Conservation (phyloP, 1,140 invertebrate genomes). For the Drosophila mayri region DNA sequence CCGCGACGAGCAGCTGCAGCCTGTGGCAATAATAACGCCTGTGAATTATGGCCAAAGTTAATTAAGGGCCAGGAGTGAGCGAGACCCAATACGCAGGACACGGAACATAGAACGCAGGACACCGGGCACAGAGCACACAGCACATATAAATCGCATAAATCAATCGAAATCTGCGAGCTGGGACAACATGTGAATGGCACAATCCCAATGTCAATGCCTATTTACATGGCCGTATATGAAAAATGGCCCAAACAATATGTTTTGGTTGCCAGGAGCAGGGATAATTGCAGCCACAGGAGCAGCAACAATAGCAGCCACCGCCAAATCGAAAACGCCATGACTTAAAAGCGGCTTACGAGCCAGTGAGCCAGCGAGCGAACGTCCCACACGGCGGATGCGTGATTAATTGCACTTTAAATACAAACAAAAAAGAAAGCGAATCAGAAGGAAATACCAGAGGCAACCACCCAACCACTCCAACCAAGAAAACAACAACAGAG, state of each 20-base stretch:
- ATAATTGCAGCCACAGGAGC: slow-evolving; percentile 38
- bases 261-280: slow-evolving; percentile 26
- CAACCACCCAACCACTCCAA: background rate
- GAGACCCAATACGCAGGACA: slow-evolving; percentile 7
- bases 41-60: slow-evolving; percentile 60
- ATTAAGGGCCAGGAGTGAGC: slow-evolving; percentile 52
- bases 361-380: slow-evolving; percentile 9
- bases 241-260: slow-evolving; percentile 62
- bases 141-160: slow-evolving; percentile 52
- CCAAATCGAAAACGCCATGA: slow-evolving; percentile 37
- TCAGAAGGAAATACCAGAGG: slow-evolving; percentile 1
- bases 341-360: slow-evolving; percentile 44
- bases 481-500: slow-evolving; percentile 6
- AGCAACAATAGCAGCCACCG: slow-evolving; percentile 32
- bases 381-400: slow-evolving; percentile 63
- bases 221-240: slow-evolving; percentile 69
- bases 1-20: slow-evolving; percentile 41
- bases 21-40: slow-evolving; percentile 44
- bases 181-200: slow-evolving; percentile 59
- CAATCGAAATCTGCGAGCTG: slow-evolving; percentile 41
- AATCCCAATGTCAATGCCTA: slow-evolving; percentile 67
- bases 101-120: background rate
- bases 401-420: slow-evolving; percentile 79
- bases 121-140: background rate
- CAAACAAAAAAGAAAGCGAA: slow-evolving; percentile 32